A percentile compares a stretch with the other conserved stretches of the same genome.
phyloP scores from a whole-genome alignment of 2,113 vertebrate species.

The Silurus glanis region DNA sequence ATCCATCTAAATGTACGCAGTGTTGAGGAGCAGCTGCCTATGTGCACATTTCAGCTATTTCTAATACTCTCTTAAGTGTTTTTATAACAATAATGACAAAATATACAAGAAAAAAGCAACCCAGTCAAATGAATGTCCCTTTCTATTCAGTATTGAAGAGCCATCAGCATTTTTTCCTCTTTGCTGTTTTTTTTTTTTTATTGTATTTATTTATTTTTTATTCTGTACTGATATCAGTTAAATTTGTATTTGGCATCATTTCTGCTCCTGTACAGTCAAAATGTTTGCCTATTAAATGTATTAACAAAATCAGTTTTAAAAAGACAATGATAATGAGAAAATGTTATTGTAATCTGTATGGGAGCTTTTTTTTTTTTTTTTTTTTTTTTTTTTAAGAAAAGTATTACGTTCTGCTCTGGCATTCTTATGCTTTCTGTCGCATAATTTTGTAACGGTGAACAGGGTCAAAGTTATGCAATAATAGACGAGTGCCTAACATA shows the following conservation, averaged over 20 bases:
- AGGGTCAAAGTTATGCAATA: slow-evolving; percentile 86
- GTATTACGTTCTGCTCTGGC: slow-evolving; percentile 60
- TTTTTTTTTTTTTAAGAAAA: slow-evolving; percentile 31
- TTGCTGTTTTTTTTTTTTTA: not conserved
- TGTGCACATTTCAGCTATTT: slow-evolving; percentile 23
- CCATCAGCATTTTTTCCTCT: slow-evolving; percentile 8
- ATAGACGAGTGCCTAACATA: slow-evolving; percentile 77
- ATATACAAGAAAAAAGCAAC: slow-evolving; percentile 30
- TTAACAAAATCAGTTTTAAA: slow-evolving; percentile 16
- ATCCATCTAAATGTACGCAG: slow-evolving; percentile 42
- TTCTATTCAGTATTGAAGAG: slow-evolving; percentile 37
- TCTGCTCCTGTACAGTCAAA: slow-evolving; percentile 11
- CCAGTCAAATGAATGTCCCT: slow-evolving; percentile 20
- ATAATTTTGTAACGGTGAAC: slow-evolving; percentile 81
- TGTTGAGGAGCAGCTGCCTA: slow-evolving; percentile 24
- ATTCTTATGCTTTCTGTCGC: slow-evolving; percentile 66
- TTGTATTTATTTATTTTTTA: not conserved
- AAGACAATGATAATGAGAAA: not conserved
- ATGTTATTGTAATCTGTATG: not conserved
- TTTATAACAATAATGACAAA: slow-evolving; percentile 24
- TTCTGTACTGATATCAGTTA: slow-evolving; percentile 1
- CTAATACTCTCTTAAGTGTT: slow-evolving; percentile 13
- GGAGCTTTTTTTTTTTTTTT: not conserved
- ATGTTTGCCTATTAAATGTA: not conserved
- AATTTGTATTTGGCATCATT: slow-evolving; percentile 10